Evolutionary conservation across 2,888 invertebrate genomes (phyloP).

Genomic region (Ormyrus thymus): DNA sequence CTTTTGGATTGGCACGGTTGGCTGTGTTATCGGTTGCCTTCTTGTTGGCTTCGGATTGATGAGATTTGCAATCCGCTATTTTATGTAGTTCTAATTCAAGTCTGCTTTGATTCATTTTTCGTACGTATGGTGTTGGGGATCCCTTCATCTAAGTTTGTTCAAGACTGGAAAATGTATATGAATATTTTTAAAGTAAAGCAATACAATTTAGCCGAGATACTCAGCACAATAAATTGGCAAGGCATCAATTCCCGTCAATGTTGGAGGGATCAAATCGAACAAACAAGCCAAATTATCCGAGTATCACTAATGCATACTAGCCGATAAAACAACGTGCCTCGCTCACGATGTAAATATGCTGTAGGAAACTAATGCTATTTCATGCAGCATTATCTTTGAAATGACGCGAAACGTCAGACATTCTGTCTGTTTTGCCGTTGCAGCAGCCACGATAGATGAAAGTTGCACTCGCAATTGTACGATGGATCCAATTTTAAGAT

Average conservation of each 20-base stretch:
- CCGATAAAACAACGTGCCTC: constrained; percentile 63
- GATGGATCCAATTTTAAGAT: no score
- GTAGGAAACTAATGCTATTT: constrained; percentile 70
- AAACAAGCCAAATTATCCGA: constrained; percentile 70
- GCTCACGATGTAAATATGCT: constrained; percentile 64
- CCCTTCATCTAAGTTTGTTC: no score
- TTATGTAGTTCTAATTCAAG: no score
- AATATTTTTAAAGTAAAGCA: no score
- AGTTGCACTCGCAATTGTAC: no score
- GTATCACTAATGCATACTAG: constrained; percentile 35
- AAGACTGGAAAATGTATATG: no score
- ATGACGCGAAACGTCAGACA: constrained; percentile 8
- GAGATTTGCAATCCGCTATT: no score
- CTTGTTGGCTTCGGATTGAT: no score
- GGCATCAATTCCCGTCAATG: constrained; percentile 72
- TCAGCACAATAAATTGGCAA: constrained; percentile 68
- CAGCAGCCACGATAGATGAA: not conserved
- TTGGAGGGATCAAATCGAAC: constrained; percentile 69
- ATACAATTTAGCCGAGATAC: not conserved
- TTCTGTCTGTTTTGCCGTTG: not conserved
- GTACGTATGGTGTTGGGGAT: no score
- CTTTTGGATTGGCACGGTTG: not conserved
- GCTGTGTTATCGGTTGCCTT: not conserved
- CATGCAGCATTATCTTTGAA: constrained; percentile 56
- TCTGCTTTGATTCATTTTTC: no score